Base-by-base conservation (phyloP, 2,888 invertebrate genomes). In the Hofmannophila pseudospretella region DNA sequence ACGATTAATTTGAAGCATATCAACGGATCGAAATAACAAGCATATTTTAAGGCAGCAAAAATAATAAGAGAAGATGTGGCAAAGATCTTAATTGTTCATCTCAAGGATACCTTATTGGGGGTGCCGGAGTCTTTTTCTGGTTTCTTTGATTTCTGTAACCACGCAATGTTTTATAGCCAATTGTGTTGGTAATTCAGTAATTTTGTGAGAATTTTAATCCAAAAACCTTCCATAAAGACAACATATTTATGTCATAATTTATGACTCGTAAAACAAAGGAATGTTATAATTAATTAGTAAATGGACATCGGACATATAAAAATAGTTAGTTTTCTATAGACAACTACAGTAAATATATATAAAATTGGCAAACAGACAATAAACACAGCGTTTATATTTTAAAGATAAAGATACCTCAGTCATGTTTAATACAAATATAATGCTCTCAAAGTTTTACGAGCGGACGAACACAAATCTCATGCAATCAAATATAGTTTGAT, bases 91-190 rank as follows among this genome's bases (percentile, higher is more conserved):
- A 26, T n/a, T 25, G 10, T 33, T 63, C 67, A 62, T 69, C 65
- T 68, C 65, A 65, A 68, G 56, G 74, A 73, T 93, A 93, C 93
- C 93, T 93, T 92, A 62, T 88, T 81, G 59, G 92, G 91, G 68
- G 91, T 91, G 70, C 89, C 88, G 70, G 87, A 90, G 88, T 79
- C 90, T 89, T 90, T 92, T 80, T 92, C 92, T 71, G 89, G 88
- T 89, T 92, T 93, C 90, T 91, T 92, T 86, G 93, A 93, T 89
- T 93, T 93, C 93, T 93, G 91, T 64, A 92, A 91, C 67, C 60
- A 76, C 57, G 60, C 44, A 71, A 69, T 52, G 47, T 51, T 62
- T 64, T 61, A 63, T 58, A 52, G 52, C 66, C 53, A 65, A 59
- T 58, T 43, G 44, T 11, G 11, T 22, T 26, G 30, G 16, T 26